Conservation (phyloP, 2,888 invertebrate species). For the Agrilus mali region DNA sequence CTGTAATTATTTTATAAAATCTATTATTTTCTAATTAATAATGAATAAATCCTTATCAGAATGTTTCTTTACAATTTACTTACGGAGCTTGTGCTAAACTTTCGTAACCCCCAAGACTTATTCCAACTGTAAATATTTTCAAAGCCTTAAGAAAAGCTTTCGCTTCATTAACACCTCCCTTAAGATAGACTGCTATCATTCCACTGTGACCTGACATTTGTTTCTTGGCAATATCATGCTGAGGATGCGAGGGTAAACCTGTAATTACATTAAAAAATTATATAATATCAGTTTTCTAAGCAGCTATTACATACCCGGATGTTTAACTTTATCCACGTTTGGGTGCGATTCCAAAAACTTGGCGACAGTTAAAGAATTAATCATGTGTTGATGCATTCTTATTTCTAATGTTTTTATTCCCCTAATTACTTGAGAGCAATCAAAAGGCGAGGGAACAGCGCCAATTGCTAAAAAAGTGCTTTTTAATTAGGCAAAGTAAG, state of each 20-base stretch:
- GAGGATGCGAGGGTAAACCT: conserved; percentile 71
- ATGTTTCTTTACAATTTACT: too few relatives aligned
- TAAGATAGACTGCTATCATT: conserved; percentile 74
- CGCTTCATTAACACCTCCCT: conserved; percentile 57
- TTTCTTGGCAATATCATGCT: conserved; percentile 57
- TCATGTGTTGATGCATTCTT: conserved; percentile 75
- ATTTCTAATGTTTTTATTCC: conserved; percentile 80
- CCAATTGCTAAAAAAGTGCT: conserved; percentile 41
- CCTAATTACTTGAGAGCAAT: conserved; percentile 78
- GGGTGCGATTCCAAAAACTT: conserved; percentile 58
- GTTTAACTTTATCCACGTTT: too few relatives aligned
- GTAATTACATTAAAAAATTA: conserved; percentile 7
- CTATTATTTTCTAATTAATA: too few relatives aligned
- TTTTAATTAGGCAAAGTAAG: background rate
- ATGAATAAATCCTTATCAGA: too few relatives aligned
- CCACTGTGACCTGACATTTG: conserved; percentile 79
- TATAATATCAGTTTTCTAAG: too few relatives aligned
- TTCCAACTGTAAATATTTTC: conserved; percentile 73
- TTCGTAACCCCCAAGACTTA: conserved; percentile 86
- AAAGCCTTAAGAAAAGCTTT: conserved; percentile 55
- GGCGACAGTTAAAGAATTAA: conserved; percentile 60
- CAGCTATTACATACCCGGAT: too few relatives aligned
- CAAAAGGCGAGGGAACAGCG: conserved; percentile 82
- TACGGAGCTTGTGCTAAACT: conserved; percentile 84
- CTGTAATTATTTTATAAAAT: too few relatives aligned